Base-by-base conservation (phyloP, 1,140 invertebrate genomes). In the Heliconius congener region DNA sequence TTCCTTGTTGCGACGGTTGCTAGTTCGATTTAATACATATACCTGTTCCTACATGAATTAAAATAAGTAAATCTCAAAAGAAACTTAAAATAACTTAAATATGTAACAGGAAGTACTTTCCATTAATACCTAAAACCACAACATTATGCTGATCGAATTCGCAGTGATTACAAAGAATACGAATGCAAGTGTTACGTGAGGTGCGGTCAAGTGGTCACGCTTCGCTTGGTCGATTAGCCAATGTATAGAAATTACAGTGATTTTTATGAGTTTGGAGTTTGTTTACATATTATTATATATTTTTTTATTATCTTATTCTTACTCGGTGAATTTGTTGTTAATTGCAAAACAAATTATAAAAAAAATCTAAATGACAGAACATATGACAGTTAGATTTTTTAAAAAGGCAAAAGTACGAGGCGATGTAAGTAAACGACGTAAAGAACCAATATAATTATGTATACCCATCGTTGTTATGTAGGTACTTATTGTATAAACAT, bases 171-270 rank as follows among this genome's bases (percentile, higher is more conserved):
- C 60, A 46, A 76, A 76, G 60, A 70, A 76, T 76, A 76, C n/a
- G 8, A 46, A 50, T 60, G 74, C 60, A 71, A 76, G 60, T 71
- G 39, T 77, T 82, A 83, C 77, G 79, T 80, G 79, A 70, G 57
- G 52, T 39, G 76, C 77, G 74, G 83, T 79, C 78, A 81, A 72
- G 30, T 46, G 73, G 81, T 82, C 71, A 75, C 81, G 81, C 74
- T 34, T 81, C 71, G 70, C 79, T 84, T 78, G 74, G 81, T 74
- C 76, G 72, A 74, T 76, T 76, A 52, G 72, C 74, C 74, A 74
- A 83, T 82, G 71, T 78, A 74, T 79, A 82, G 52, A 55, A 39
- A 73, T 74, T 79, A 80, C 42, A 66, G 16, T 27, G 57, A 66
- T 66, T 66, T 66, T 66, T 66, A 66, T 27, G 1, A 66, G 4